phyloP scores from a whole-genome alignment of 1,140 invertebrate genomes.

The Lepidurus packardi region DNA sequence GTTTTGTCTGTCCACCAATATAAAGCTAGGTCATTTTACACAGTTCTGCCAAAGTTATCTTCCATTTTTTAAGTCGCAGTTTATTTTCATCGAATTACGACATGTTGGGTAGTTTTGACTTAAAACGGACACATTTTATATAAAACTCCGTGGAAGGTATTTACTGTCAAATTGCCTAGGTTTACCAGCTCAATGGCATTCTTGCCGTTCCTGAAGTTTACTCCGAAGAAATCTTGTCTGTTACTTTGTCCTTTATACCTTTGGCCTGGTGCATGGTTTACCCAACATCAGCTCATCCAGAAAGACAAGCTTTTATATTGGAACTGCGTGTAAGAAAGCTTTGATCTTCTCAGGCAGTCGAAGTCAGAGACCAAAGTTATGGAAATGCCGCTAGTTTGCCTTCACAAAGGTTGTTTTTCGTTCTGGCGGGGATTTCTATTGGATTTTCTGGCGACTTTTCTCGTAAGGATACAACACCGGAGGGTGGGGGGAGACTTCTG shows the following conservation, averaged over 20 bases:
- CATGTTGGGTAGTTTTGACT: too few relatives aligned
- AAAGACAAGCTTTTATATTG: constrained; percentile 22
- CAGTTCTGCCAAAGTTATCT: too few relatives aligned
- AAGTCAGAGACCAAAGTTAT: background rate
- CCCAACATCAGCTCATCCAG: background rate
- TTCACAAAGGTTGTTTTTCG: background rate
- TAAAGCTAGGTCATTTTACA: too few relatives aligned
- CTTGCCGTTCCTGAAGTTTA: constrained; percentile 10
- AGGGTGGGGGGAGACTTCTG: background rate
- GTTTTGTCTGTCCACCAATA: too few relatives aligned
- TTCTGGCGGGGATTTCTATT: background rate
- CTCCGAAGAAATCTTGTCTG: background rate
- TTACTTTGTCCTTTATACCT: background rate
- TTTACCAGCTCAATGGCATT: background rate
- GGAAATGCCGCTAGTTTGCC: constrained; percentile 17
- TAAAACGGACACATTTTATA: too few relatives aligned
- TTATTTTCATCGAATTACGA: too few relatives aligned
- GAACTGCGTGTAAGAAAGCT: constrained; percentile 9
- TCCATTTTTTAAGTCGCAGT: too few relatives aligned
- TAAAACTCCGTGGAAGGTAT: background rate
- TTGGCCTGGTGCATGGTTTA: background rate
- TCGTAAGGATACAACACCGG: background rate
- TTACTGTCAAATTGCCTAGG: background rate
- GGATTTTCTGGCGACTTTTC: background rate
- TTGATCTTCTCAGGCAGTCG: background rate